Evolutionary conservation across 2,797 vertebrate genomes (phyloP), one percentile per base, ranked within the genome.

Genomic region (Semotilus atromaculatus): DNA sequence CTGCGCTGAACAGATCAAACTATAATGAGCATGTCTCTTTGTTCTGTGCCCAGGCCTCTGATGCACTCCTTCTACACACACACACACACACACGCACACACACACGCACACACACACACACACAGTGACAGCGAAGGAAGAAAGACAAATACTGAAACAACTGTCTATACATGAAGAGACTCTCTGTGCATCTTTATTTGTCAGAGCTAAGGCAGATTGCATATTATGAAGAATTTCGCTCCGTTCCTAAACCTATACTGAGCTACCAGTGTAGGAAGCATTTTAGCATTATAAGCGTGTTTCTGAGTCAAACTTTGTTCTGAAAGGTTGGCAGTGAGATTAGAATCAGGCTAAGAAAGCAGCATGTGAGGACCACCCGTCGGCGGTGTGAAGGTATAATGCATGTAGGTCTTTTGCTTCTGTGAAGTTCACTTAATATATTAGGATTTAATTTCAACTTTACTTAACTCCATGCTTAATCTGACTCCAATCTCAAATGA

Each of bases 21-120:
- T 81, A 58, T 83, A 81, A 87, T 79, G 83, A 77, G 82, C 71
- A 19, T 83, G 82, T 82, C 75, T 82, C 74, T 86, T 84, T 68
- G 70, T 78, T 86, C 74, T 78, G 48, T 55, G 45, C 29, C 62
- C 55, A 85, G 34, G 62, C 67, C 38, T 85, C 72, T 84, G 62
- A 55, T 73, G 64, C 76, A 84, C 48, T 55, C 48, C 48, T 53
- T 21, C 48, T 19, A 36, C 74, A 79, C 51, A 40, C 40, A 45
- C 60, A 86, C 71, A 81, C 53, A 19, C 43, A 4, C 43, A 4
- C 11, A 3, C 85, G 51, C 58, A 67, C 34, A 40, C 58, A 68
- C 36, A 29, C 38, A 43, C 58, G 81, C 70, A 58, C 51, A 31
- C 38, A 9, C 10, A 3, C 10, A 86, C 66, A 40, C 43, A n/a